A percentile compares a stretch with the other conserved stretches of the same genome.
Conservation (phyloP, 2,797 vertebrate genomes). For the Sebastes elongatus region DNA sequence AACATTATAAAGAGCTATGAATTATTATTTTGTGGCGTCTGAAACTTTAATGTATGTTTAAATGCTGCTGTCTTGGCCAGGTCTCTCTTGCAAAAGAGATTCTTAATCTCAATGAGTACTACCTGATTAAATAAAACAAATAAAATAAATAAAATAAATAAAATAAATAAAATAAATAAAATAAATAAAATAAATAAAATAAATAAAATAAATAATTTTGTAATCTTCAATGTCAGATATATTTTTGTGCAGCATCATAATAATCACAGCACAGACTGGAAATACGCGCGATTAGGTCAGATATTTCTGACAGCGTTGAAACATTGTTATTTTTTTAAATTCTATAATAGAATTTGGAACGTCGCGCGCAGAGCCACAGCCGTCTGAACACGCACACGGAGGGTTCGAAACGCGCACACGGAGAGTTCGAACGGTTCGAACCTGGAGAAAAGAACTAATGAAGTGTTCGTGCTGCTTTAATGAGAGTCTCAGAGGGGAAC, state of each 20-base stretch:
- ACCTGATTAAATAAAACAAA: no score
- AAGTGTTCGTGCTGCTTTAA: conserved; percentile 94
- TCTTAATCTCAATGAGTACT: no score
- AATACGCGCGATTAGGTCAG: neutral
- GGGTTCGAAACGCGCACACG: conserved; percentile 67
- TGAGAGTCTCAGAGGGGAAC: conserved; percentile 93
- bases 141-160: no score
- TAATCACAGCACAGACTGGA: neutral
- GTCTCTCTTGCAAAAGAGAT: no score
- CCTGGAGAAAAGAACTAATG: conserved; percentile 85
- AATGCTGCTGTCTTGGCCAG: no score
- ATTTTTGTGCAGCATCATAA: neutral
- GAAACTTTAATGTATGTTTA: no score
- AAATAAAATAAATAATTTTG: neutral
- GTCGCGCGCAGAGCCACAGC: conserved; percentile 21
- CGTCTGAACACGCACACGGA: conserved; percentile 74
- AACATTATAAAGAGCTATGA: neutral
- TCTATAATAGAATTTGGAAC: no score
- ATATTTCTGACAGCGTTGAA: neutral
- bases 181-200: no score
- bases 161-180: no score
- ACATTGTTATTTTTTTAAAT: neutral
- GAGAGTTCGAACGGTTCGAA: conserved; percentile 44
- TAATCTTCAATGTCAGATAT: neutral
- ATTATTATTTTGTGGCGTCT: neutral